Evolutionary conservation across 2,113 vertebrate genomes (phyloP), one percentile per base, ranked within the genome.

Genomic region (Laterallus jamaicensis): DNA sequence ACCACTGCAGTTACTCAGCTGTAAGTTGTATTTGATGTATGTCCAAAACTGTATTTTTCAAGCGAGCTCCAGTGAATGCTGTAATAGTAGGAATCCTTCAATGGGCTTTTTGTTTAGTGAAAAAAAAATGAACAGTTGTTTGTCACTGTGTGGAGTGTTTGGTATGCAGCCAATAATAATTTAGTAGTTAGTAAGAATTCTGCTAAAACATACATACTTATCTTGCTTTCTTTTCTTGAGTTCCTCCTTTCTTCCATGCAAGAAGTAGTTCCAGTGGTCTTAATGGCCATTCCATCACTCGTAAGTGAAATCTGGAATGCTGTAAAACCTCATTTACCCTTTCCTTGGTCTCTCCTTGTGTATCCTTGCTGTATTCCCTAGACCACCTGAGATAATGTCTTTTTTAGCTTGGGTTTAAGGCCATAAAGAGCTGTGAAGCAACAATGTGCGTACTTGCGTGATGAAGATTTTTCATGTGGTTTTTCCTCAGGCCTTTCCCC

Each of bases 11-110:
- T 82, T 79, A 93, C 55, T 96, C 90, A 94, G 74, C 80, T 92
- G 80, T 86, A 94, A 88, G 58, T 79, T 92, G 66, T 92, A 93
- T 92, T 96, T 94, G 95, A 90, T 96, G 42, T 87, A n/a, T 66
- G 92, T 96, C 95, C 96, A 96, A 97, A 94, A 92, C 80, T 93
- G 56, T 93, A 62, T 95, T 96, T 97, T 91, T 81, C 86, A 93
- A 96, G 66, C 73, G 79, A 82, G 77, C 81, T 96, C 88, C 92
- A 96, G 73, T 81, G 95, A 93, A 73, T 68, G 54, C 77, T 82
- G 90, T 84, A 92, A 84, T 79, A 81, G 82, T 76, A 92, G 69
- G 71, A 84, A 73, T 76, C 74, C 70, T 92, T 96, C 86, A 96
- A 94, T 95, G 83, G 69, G 69, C 73, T 96, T 95, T 88, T 96